phyloP scores from a whole-genome alignment of 2,797 vertebrate genomes.

The Chloroceryle inda region DNA sequence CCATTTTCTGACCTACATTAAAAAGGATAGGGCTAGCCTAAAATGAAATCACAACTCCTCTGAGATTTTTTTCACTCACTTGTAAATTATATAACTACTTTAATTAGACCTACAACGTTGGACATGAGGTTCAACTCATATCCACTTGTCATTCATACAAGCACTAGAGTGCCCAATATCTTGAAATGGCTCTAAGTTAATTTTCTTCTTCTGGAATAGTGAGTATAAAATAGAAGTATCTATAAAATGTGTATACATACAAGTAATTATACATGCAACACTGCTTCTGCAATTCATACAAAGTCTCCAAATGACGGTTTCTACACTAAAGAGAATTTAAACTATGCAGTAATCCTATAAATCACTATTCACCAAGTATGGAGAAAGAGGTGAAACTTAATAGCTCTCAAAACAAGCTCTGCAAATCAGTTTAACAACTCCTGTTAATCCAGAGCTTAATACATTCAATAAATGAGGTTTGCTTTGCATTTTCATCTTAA shows the following conservation, averaged over 20 bases:
- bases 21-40: not conserved
- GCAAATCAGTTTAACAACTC: not conserved
- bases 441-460: constrained; percentile 20
- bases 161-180: not conserved
- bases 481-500: not conserved
- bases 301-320: not conserved
- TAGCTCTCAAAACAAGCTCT: not conserved
- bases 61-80: not conserved
- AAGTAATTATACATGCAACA: not conserved
- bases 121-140: not conserved
- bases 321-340: not conserved
- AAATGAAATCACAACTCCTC: not conserved
- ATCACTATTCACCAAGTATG: not conserved
- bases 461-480: not conserved
- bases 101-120: not conserved
- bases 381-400: not conserved
- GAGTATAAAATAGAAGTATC: not conserved
- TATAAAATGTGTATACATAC: not conserved
- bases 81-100: not conserved
- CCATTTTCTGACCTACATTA: not conserved
- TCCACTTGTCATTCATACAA: not conserved
- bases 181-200: not conserved
- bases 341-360: not conserved
- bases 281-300: not conserved
- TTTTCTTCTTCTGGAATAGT: not conserved